Conservation (phyloP, 2,113 vertebrate species). For the Neogobius melanostomus region DNA sequence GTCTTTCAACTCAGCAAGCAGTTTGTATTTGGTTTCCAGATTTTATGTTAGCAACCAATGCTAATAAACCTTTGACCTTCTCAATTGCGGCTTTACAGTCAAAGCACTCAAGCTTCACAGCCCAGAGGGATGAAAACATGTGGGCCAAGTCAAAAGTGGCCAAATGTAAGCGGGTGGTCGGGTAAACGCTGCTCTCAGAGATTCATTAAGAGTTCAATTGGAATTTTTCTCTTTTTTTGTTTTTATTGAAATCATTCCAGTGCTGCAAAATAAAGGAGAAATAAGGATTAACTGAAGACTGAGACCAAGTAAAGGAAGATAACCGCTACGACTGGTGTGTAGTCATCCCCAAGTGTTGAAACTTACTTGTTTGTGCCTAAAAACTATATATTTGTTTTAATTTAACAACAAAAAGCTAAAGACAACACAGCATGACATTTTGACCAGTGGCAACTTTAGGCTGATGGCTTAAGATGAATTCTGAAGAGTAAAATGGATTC, state of each 20-base stretch:
- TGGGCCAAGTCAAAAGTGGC: slow-evolving; percentile 22
- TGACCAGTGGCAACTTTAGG: not conserved
- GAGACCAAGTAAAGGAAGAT: not conserved
- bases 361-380: not conserved
- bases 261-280: not conserved
- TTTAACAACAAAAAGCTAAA: too few species aligned
- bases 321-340: not conserved
- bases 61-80: slow-evolving; percentile 47
- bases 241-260: not conserved
- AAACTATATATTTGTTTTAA: not conserved
- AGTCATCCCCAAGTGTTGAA: not conserved
- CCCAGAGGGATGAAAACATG: not conserved
- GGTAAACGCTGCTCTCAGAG: slow-evolving; percentile 1
- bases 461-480: too few species aligned
- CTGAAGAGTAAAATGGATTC: too few species aligned
- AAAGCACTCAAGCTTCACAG: slow-evolving; percentile 25
- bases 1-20: slow-evolving; percentile 14
- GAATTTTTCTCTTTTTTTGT: not conserved
- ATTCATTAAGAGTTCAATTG: not conserved
- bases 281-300: not conserved
- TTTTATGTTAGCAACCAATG: slow-evolving; percentile 4
- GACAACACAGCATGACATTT: not conserved
- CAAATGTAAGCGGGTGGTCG: slow-evolving; percentile 19
- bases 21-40: slow-evolving; percentile 15
- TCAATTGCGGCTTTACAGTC: slow-evolving; percentile 35